These are phyloP conservation scores for Dicyrtoma fusca DNA, from an alignment of 2,888 invertebrate genomes.

Conservation along the genomic window DNA sequence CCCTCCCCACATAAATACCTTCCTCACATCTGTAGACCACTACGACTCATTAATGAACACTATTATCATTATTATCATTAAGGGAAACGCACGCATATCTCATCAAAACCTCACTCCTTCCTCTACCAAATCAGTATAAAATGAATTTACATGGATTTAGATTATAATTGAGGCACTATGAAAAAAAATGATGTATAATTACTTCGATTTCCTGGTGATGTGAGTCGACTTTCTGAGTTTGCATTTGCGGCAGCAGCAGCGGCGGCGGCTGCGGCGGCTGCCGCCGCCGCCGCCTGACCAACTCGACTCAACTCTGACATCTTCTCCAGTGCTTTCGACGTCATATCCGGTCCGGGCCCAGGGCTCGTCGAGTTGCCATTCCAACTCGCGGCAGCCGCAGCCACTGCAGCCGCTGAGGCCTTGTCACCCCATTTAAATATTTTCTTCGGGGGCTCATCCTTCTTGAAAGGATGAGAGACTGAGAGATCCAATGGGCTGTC, in stretches of 20 bases:
- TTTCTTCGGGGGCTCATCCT: slow-evolving; percentile 49
- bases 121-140: too few relatives aligned
- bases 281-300: slow-evolving; percentile 66
- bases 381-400: slow-evolving; percentile 38
- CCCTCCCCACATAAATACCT: too few relatives aligned
- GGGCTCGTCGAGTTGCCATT: slow-evolving; percentile 49
- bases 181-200: too few relatives aligned
- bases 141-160: too few relatives aligned
- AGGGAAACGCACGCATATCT: too few relatives aligned
- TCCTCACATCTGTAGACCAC: too few relatives aligned
- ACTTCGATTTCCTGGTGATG: slow-evolving; percentile 55
- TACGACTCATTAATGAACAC: too few relatives aligned
- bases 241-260: slow-evolving; percentile 66
- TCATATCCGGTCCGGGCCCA: slow-evolving; percentile 47
- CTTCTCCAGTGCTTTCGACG: slow-evolving; percentile 80
- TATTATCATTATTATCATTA: too few relatives aligned
- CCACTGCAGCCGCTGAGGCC: background rate
- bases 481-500: slow-evolving; percentile 80
- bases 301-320: slow-evolving; percentile 87
- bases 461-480: slow-evolving; percentile 64
- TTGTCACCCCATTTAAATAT: slow-evolving; percentile 45
- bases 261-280: slow-evolving; percentile 64
- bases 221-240: slow-evolving; percentile 68
- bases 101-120: too few relatives aligned
- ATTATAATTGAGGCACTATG: too few relatives aligned